Percentiles rank a stretch among this genome's conserved stretches.
Conservation (phyloP, 2,797 vertebrate genomes). For the Fistularia tabacaria region DNA sequence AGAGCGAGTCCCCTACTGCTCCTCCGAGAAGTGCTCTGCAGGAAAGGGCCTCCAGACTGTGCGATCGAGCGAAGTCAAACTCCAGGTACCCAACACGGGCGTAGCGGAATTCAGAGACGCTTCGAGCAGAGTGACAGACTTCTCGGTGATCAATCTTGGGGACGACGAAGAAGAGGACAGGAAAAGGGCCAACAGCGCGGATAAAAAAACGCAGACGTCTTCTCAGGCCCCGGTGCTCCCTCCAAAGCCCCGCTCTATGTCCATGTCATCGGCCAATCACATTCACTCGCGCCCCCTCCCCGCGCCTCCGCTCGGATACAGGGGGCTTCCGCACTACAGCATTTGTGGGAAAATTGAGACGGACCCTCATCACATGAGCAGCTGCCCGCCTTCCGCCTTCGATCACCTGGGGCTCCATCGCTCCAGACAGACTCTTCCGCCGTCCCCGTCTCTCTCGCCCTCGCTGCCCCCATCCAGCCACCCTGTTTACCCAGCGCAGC, state of each 20-base stretch:
- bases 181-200: slow-evolving; percentile 38
- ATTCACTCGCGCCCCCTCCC: slow-evolving; percentile 77
- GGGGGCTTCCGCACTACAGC: slow-evolving; percentile 71
- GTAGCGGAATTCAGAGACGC: slow-evolving; percentile 76
- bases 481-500: slow-evolving; percentile 70
- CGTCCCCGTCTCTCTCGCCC: slow-evolving; percentile 76
- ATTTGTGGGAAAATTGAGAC: slow-evolving; percentile 72
- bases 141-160: slow-evolving; percentile 76
- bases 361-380: slow-evolving; percentile 79
- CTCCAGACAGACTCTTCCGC: slow-evolving; percentile 74
- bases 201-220: slow-evolving; percentile 42
- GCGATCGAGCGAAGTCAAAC: slow-evolving; percentile 74
- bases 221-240: slow-evolving; percentile 73
- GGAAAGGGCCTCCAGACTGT: slow-evolving; percentile 68
- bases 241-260: slow-evolving; percentile 78
- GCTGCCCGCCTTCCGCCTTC: slow-evolving; percentile 74
- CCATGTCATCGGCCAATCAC: slow-evolving; percentile 73
- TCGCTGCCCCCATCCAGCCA: slow-evolving; percentile 75
- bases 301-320: slow-evolving; percentile 72
- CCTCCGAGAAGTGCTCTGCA: slow-evolving; percentile 51
- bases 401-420: slow-evolving; percentile 81
- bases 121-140: slow-evolving; percentile 76
- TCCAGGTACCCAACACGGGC: slow-evolving; percentile 73
- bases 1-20: slow-evolving; percentile 64
- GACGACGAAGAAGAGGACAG: slow-evolving; percentile 66